A percentile compares a stretch with the other conserved stretches of the same genome.
phyloP scores from a whole-genome alignment of 92 coral and sea anemone genomes.

The Nematostella vectensis region DNA sequence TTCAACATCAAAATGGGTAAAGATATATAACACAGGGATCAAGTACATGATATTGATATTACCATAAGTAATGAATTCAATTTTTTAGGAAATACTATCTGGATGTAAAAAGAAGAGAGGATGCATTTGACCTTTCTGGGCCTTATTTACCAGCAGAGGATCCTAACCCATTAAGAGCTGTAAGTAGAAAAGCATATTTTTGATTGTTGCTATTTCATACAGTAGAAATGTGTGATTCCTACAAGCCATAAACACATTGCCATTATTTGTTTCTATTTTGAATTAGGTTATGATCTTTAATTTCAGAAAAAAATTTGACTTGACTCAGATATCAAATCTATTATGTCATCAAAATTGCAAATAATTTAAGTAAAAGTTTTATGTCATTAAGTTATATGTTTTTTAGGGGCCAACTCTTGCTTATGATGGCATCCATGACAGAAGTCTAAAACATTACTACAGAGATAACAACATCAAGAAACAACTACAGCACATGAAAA shows the following conservation, averaged over 20 bases:
- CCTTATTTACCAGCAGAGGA: slow-evolving; percentile 80
- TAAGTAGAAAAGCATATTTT: slow-evolving; percentile 49
- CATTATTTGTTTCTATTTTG: too few relatives aligned
- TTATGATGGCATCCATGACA: slow-evolving; percentile 93
- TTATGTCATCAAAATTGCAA: too few relatives aligned
- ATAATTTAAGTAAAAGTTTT: too few relatives aligned
- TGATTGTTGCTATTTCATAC: too few relatives aligned
- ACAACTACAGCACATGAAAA: slow-evolving; percentile 73
- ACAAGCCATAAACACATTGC: too few relatives aligned
- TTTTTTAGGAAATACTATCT: slow-evolving; percentile 80
- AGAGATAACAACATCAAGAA: slow-evolving; percentile 47
- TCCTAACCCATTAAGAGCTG: slow-evolving; percentile 78
- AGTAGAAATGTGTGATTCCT: too few relatives aligned
- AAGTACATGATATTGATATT: not conserved
- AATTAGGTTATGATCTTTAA: too few relatives aligned
- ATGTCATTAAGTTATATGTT: too few relatives aligned
- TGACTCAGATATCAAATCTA: too few relatives aligned
- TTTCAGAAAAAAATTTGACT: too few relatives aligned
- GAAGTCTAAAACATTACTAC: slow-evolving; percentile 92
- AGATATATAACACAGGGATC: not conserved
- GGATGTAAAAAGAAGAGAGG: slow-evolving; percentile 90
- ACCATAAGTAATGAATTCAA: not conserved
- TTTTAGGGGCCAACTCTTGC: slow-evolving; percentile 87
- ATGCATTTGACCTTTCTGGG: slow-evolving; percentile 91
- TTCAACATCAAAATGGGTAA: slow-evolving; percentile 35